Percentiles rank a stretch among this genome's conserved stretches.
Conservation (phyloP, 2,113 vertebrate species). For the Chionodraco myersi region DNA sequence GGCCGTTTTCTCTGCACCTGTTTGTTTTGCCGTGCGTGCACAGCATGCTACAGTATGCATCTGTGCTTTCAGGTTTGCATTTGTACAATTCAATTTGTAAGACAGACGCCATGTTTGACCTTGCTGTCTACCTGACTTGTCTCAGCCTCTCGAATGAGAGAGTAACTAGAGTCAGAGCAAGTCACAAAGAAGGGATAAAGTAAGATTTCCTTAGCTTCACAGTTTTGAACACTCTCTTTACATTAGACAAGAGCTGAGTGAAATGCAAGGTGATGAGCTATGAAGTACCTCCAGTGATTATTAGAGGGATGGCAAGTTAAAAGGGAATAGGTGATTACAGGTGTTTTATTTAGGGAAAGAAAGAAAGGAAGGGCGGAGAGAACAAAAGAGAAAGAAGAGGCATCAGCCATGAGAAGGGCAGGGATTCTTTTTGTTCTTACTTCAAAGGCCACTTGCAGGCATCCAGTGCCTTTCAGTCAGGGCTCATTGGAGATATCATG, state of each 20-base stretch:
- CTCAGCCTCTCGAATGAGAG: constrained; percentile 40
- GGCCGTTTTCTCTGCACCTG: constrained; percentile 44
- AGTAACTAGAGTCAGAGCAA: constrained; percentile 24
- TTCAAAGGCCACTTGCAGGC: constrained; percentile 71
- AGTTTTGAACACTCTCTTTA: constrained; percentile 14
- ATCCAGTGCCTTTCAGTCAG: constrained; percentile 54
- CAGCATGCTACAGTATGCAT: constrained; percentile 7
- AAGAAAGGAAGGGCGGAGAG: neutral
- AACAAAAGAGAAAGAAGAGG: constrained; percentile 15
- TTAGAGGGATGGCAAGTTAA: constrained; percentile 51
- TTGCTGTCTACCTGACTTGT: constrained; percentile 42
- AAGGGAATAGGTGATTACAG: constrained; percentile 73
- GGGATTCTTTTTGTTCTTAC: constrained; percentile 79
- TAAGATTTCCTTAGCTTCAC: constrained; percentile 20
- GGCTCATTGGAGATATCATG: constrained; percentile 57
- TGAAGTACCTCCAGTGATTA: constrained; percentile 17
- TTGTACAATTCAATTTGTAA: constrained; percentile 46
- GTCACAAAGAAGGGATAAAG: constrained; percentile 2
- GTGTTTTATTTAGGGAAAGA: constrained; percentile 51
- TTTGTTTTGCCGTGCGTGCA: constrained; percentile 35
- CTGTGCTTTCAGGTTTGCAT: constrained; percentile 36
- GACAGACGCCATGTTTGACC: constrained; percentile 49
- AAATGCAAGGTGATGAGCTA: neutral
- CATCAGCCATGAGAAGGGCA: constrained; percentile 36
- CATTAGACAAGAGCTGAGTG: constrained; percentile 3